A percentile compares a stretch with the other conserved stretches of the same genome.
Conservation (phyloP, 2,888 invertebrate genomes). For the Cheilosia scutellata region DNA sequence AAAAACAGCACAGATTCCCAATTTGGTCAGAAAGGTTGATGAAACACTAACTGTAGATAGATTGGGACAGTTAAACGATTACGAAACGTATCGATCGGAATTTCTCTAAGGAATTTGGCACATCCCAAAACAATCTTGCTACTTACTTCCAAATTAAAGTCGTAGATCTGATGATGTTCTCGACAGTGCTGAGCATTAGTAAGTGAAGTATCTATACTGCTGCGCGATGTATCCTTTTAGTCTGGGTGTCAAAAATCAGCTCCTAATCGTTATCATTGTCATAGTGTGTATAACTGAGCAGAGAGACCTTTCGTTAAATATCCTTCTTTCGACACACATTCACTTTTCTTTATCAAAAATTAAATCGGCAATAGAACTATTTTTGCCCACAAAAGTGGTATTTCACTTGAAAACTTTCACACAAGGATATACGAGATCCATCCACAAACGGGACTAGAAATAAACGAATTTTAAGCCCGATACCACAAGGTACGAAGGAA, state of each 20-base stretch:
- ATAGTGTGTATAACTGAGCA: slow-evolving; percentile 6
- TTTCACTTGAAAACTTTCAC: slow-evolving; percentile 15
- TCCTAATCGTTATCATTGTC: slow-evolving; percentile 37
- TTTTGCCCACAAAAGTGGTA: background rate
- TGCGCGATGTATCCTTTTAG: slow-evolving; percentile 33
- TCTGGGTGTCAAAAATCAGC: slow-evolving; percentile 15
- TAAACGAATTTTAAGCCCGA: background rate
- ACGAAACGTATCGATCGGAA: slow-evolving; percentile 16
- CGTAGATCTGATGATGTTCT: slow-evolving; percentile 7
- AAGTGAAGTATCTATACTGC: background rate
- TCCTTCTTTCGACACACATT: slow-evolving; percentile 60
- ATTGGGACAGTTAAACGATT: background rate
- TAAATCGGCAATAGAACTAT: background rate
- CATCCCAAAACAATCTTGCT: background rate
- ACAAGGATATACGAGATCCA: slow-evolving; percentile 1
- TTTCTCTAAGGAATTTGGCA: slow-evolving; percentile 8
- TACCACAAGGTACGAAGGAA: too few species aligned
- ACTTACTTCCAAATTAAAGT: slow-evolving; percentile 41
- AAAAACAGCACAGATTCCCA: slow-evolving; percentile 15
- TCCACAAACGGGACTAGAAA: background rate
- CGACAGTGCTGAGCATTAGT: background rate
- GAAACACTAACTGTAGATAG: slow-evolving; percentile 22
- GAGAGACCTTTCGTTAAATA: slow-evolving; percentile 24
- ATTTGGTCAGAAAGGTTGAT: slow-evolving; percentile 28
- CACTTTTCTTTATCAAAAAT: slow-evolving; percentile 37